Percentiles rank a stretch among this genome's conserved stretches.
phyloP scores from a whole-genome alignment of 2,113 vertebrate species.

The Antigone vipio region DNA sequence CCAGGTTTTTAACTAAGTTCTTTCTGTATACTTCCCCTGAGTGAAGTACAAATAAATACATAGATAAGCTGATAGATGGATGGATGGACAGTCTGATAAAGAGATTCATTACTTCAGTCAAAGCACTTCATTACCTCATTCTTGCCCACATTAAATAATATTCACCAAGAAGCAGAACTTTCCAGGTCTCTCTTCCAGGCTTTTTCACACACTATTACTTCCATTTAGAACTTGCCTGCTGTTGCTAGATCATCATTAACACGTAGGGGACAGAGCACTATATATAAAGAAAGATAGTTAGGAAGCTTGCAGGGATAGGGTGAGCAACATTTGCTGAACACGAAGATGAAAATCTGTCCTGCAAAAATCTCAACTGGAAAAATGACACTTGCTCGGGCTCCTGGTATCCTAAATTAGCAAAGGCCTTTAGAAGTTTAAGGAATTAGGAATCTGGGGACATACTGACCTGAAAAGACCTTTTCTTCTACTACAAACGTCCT shows the following conservation, averaged over 20 bases:
- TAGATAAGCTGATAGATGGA: background rate
- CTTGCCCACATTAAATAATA: background rate
- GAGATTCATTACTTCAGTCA: background rate
- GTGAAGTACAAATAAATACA: background rate
- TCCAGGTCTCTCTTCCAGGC: background rate
- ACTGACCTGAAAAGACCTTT: background rate
- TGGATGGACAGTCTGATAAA: background rate
- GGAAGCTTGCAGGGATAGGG: background rate
- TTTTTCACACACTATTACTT: background rate
- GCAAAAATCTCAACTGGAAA: background rate
- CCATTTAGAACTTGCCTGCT: background rate
- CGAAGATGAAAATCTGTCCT: background rate
- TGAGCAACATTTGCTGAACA: background rate
- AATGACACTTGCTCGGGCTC: background rate
- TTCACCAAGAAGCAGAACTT: background rate
- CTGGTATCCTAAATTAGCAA: background rate
- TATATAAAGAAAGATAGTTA: background rate
- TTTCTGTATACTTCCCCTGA: background rate
- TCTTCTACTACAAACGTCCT: background rate
- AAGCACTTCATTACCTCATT: background rate
- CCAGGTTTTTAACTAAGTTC: background rate
- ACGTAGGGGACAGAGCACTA: background rate
- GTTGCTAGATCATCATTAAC: conserved; percentile 4
- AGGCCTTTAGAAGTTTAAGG: background rate
- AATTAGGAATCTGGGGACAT: background rate